Percentiles rank a stretch among this genome's conserved stretches.
phyloP scores from a whole-genome alignment of 37 sponge, comb jelly and placozoan species.

The Crambe crambe region DNA sequence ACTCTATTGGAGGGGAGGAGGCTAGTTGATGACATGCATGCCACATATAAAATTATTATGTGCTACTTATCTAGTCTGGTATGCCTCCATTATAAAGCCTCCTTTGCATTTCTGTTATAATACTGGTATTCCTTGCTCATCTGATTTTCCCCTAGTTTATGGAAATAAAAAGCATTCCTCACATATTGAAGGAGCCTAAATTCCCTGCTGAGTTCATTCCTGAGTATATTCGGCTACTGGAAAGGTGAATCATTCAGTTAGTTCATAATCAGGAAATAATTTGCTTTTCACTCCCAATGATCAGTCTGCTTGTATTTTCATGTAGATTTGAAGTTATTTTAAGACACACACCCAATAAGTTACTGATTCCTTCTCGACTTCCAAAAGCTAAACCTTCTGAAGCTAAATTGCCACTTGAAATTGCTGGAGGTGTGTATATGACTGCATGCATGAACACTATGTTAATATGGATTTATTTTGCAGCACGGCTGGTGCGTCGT shows the following conservation, averaged over 20 bases:
- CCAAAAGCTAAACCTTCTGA: constrained; percentile 46
- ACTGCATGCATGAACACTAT: background rate
- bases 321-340: constrained; percentile 80
- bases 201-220: constrained; percentile 56
- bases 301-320: background rate
- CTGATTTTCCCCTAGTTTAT: constrained; percentile 19
- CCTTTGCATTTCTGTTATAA: background rate
- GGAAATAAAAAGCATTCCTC: background rate
- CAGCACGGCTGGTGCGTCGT: constrained; percentile 60
- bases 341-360: constrained; percentile 26
- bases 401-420: constrained; percentile 1
- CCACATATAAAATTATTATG: no score
- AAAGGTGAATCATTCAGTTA: constrained; percentile 23
- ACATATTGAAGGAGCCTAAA: constrained; percentile 51
- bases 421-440: constrained; percentile 12
- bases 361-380: constrained; percentile 81
- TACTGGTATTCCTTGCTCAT: background rate
- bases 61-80: no score
- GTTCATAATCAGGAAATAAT: no score
- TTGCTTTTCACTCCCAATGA: no score
- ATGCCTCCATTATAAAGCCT: no score
- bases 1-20: no score
- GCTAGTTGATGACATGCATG: no score
- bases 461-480: background rate
- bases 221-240: constrained; percentile 70